These are phyloP conservation scores for Iselma pallidipennis DNA, from an alignment of 2,888 invertebrate genomes.

Conservation along the genomic window DNA sequence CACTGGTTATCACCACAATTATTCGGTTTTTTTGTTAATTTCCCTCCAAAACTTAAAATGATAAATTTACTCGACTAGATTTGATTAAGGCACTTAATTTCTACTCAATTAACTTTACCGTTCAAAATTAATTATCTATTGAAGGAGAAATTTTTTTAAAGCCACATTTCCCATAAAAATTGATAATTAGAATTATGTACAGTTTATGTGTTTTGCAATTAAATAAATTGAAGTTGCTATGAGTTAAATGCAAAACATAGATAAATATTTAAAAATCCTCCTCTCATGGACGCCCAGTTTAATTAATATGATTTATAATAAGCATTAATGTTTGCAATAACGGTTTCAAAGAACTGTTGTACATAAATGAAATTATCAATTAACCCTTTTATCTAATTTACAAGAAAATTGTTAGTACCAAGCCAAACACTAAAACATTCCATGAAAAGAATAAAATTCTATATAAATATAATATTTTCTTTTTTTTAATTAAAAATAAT, in stretches of 20 bases:
- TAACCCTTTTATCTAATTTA: neutral
- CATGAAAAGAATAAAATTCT: constrained; percentile 25
- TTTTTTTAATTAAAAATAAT: constrained; percentile 5
- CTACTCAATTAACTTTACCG: neutral
- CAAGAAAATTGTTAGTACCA: neutral
- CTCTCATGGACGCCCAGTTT: no score
- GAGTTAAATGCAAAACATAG: no score
- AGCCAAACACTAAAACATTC: constrained; percentile 27
- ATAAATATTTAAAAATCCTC: no score
- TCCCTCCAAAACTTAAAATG: no score
- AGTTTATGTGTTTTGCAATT: neutral
- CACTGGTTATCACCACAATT: neutral
- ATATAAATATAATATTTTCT: constrained; percentile 7
- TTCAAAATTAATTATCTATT: neutral
- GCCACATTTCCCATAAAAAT: neutral
- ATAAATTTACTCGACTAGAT: no score
- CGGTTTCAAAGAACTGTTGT: neutral
- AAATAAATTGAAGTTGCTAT: neutral
- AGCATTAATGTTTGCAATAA: neutral
- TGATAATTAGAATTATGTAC: neutral
- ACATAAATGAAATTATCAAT: neutral
- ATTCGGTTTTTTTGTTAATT: neutral
- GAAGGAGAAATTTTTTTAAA: neutral
- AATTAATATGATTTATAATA: neutral
- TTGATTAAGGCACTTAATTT: no score